phyloP scores from a whole-genome alignment of 2,113 vertebrate species.

The Cryptotis parvus region DNA sequence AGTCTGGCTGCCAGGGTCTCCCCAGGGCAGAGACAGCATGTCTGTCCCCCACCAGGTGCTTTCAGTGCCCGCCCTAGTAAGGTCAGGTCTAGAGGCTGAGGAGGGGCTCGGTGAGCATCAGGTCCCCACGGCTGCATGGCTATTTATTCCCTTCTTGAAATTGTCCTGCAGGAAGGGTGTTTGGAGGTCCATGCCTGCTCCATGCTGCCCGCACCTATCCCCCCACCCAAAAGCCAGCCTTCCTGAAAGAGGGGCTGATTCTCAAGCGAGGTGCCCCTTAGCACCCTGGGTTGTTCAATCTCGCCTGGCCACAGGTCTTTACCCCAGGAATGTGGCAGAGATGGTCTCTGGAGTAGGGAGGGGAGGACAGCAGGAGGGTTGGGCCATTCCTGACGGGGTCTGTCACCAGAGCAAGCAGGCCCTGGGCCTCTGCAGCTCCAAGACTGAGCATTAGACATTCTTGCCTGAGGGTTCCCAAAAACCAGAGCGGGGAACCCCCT shows the following conservation, averaged over 20 bases:
- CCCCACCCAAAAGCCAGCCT: not conserved
- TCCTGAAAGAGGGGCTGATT: not conserved
- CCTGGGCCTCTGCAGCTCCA: not conserved
- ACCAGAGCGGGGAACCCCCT: not conserved
- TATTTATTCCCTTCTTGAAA: not conserved
- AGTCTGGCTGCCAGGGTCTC: not conserved
- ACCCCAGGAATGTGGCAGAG: not conserved
- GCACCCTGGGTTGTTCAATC: not conserved
- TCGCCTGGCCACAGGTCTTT: not conserved
- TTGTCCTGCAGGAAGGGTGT: slow-evolving; percentile 45
- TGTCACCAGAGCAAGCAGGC: not conserved
- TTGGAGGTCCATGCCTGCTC: not conserved
- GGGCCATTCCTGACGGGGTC: not conserved
- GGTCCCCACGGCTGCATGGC: not conserved
- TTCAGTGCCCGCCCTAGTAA: not conserved
- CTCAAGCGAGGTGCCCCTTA: not conserved
- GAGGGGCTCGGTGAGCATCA: not conserved
- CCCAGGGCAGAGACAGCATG: not conserved
- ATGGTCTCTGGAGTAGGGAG: not conserved
- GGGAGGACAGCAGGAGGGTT: not conserved
- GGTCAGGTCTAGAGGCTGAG: not conserved
- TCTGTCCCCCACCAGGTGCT: not conserved
- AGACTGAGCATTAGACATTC: not conserved
- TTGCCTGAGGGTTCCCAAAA: not conserved
- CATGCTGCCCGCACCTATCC: not conserved